A percentile compares a stretch with the other conserved stretches of the same genome.
Evolutionary conservation across 2,888 invertebrate genomes (phyloP).

Genomic region (Tetanocera ferruginea): DNA sequence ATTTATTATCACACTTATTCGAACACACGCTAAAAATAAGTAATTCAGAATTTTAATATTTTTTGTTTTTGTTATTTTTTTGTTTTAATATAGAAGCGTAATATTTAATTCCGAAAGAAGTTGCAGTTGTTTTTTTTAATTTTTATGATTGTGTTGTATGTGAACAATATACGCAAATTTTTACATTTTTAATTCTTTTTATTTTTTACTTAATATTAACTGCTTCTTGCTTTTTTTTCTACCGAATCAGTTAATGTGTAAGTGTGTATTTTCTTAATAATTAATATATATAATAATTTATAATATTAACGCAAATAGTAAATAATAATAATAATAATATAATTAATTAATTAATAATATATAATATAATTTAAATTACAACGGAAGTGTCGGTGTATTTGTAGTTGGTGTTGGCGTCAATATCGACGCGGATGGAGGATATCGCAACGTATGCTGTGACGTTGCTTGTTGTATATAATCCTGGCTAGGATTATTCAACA

Average conservation of each 20-base stretch:
- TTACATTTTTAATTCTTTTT: slow-evolving; percentile 3
- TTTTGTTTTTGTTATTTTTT: not conserved
- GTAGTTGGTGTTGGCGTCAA: slow-evolving; percentile 72
- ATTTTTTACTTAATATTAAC: not conserved
- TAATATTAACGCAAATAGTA: slow-evolving; percentile 56
- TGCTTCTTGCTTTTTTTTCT: not conserved
- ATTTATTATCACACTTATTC: slow-evolving; percentile 38
- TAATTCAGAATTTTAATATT: slow-evolving; percentile 23
- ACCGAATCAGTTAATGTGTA: not conserved
- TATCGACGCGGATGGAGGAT: slow-evolving; percentile 72
- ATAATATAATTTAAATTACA: slow-evolving; percentile 65
- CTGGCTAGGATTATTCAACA: slow-evolving; percentile 72
- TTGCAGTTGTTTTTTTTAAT: slow-evolving; percentile 11
- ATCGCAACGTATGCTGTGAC: slow-evolving; percentile 71
- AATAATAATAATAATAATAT: slow-evolving; percentile 47
- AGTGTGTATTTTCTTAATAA: slow-evolving; percentile 36
- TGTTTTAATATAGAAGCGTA: not conserved
- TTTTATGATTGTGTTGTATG: slow-evolving; percentile 4
- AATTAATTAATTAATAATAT: slow-evolving; percentile 51
- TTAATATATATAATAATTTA: slow-evolving; percentile 40
- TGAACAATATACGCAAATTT: slow-evolving; percentile 10
- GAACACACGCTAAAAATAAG: slow-evolving; percentile 30
- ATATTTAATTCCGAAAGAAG: slow-evolving; percentile 15
- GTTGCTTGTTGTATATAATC: slow-evolving; percentile 72
- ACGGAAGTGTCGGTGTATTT: slow-evolving; percentile 72